Base-by-base conservation (phyloP, 2,888 invertebrate species). In the Cyrtodaria siliqua region DNA sequence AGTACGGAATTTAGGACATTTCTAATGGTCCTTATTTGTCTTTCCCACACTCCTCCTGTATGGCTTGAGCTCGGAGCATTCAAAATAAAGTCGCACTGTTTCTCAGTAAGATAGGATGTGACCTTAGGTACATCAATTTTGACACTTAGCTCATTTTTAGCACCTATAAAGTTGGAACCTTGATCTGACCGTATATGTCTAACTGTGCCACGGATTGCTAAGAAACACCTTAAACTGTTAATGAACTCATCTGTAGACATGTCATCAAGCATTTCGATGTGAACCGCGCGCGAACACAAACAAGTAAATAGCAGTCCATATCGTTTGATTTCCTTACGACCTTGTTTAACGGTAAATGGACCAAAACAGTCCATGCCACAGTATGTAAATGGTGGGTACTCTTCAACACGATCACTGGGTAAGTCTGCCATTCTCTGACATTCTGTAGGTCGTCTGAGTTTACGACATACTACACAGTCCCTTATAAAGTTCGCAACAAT, bases 341-440 rank as follows among this genome's bases (percentile, higher is more conserved):
- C 84, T n/a, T 87, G 84, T 26, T 81, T 75, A 0, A 91, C 63
- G n/a, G 77, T 70, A n/a, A 87, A 83, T 0, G 91, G 91, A 2
- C 92, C 91, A 38, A 86, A 88, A n/a, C 83, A 91, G 53, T 92
- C 92, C 1, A 92, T 53, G 9, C 90, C 91, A 14, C 73, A 64
- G 49, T 87, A 73, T 1, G 79, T 52, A 75, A 93, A 93, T 24
- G 47, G 20, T 4, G 91, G 88, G 3, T 12, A 24, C 6, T 12
- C 71, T 2, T 69, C 74, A 2, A 92, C 82, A 62, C 93, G 66
- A 8, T 87, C 82, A 3, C 27, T 16, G 0, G 93, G 92, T 12
- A 92, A 77, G 26, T 88, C 80, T 1, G 89, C 87, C 90, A 91
- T 92, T 20, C 91, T 84, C 40, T 88, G 85, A 4, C 75, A 56